These are phyloP conservation scores for Taurulus bubalis DNA, from an alignment of 2,113 vertebrate genomes.

Conservation along the genomic window DNA sequence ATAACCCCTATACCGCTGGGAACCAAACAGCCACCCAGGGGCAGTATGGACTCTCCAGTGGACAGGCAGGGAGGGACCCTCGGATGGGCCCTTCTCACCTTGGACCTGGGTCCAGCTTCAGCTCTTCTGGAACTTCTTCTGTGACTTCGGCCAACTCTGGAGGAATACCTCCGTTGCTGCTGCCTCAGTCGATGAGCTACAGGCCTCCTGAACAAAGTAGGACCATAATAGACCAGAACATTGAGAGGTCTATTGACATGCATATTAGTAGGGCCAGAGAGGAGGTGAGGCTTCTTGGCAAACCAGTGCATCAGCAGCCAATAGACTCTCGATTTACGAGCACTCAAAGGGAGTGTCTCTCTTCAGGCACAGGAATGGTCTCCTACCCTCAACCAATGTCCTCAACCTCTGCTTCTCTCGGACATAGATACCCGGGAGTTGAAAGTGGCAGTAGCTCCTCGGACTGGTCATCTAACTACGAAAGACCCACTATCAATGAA, in stretches of 20 bases:
- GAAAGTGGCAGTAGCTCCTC: conserved; percentile 42
- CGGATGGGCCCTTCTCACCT: conserved; percentile 62
- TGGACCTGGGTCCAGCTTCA: conserved; percentile 54
- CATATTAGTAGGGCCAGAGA: conserved; percentile 79
- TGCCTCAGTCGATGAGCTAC: conserved; percentile 73
- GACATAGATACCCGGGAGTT: conserved; percentile 17
- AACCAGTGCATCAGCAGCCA: conserved; percentile 81
- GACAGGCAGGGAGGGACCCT: conserved; percentile 81
- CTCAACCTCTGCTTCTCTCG: conserved; percentile 17
- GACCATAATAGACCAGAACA: conserved; percentile 50
- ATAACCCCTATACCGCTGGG: conserved; percentile 87
- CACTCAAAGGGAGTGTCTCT: conserved; percentile 64
- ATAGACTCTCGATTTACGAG: conserved; percentile 72
- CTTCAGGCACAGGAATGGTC: conserved; percentile 10
- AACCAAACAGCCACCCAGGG: conserved; percentile 77
- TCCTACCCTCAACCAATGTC: conserved; percentile 24
- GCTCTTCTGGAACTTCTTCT: conserved; percentile 19
- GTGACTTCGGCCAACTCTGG: conserved; percentile 20
- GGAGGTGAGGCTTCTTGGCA: conserved; percentile 82
- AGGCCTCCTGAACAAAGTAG: conserved; percentile 64
- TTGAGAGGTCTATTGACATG: conserved; percentile 73
- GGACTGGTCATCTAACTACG: conserved; percentile 67
- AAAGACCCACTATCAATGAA: conserved; percentile 24
- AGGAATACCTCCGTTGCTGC: conserved; percentile 13
- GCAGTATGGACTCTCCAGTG: conserved; percentile 61